Conservation (phyloP, 2,797 vertebrate species). For the Oreortyx pictus region DNA sequence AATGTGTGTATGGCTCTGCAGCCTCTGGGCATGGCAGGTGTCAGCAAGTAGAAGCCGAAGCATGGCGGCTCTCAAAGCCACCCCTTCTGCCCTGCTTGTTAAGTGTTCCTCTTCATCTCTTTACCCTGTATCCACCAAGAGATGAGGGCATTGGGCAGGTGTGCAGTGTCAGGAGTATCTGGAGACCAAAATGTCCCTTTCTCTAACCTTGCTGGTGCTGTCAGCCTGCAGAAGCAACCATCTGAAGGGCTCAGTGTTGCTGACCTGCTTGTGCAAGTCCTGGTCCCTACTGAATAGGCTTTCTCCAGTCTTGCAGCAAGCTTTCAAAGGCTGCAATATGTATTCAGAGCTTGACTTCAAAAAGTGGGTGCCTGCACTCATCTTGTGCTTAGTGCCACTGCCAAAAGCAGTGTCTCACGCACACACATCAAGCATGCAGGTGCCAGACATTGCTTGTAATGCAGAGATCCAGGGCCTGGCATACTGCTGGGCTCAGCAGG, state of each 20-base stretch:
- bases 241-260: rapidly evolving
- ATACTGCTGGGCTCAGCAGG: rapidly evolving
- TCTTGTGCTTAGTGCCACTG: background rate
- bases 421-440: rapidly evolving
- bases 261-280: background rate
- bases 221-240: background rate
- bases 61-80: rapidly evolving
- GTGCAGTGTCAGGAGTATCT: background rate
- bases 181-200: background rate
- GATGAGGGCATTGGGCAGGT: background rate
- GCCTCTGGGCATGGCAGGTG: background rate
- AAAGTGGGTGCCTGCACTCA: rapidly evolving
- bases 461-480: background rate
- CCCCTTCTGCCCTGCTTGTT: background rate
- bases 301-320: background rate
- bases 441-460: background rate
- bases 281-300: background rate
- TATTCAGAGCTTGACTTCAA: background rate
- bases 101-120: background rate
- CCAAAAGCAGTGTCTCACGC: rapidly evolving
- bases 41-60: background rate
- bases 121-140: background rate
- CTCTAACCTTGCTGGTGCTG: background rate
- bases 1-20: background rate
- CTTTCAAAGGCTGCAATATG: background rate